Conservation (phyloP, 2,113 vertebrate genomes). For the Neodontobutis hainanensis region DNA sequence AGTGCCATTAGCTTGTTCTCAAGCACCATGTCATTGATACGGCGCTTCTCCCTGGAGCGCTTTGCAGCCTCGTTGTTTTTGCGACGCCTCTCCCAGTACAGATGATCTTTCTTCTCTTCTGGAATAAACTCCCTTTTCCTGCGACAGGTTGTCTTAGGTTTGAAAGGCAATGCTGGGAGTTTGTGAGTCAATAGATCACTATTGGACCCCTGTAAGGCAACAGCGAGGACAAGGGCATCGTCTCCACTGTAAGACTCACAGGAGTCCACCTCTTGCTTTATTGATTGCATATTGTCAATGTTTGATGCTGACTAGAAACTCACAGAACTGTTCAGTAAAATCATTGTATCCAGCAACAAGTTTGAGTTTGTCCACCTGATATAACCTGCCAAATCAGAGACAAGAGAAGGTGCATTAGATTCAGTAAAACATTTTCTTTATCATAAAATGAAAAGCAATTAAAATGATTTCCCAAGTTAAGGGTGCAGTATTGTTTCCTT, state of each 20-base stretch:
- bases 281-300: constrained; percentile 87
- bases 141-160: constrained; percentile 83
- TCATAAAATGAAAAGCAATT: background rate
- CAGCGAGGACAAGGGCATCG: constrained; percentile 82
- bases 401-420: constrained; percentile 17
- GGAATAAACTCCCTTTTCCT: constrained; percentile 96
- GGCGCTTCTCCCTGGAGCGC: constrained; percentile 92
- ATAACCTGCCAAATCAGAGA: constrained; percentile 53
- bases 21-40: constrained; percentile 95
- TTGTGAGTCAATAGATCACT: constrained; percentile 60
- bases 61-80: constrained; percentile 98
- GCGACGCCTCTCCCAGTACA: constrained; percentile 94
- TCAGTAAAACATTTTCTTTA: background rate
- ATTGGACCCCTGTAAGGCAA: constrained; percentile 80
- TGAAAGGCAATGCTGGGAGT: constrained; percentile 67
- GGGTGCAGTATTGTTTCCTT: background rate
- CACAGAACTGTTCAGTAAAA: constrained; percentile 45
- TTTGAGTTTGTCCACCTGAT: constrained; percentile 15
- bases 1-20: constrained; percentile 95
- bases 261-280: constrained; percentile 87
- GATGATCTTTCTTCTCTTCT: constrained; percentile 93
- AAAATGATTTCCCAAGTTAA: background rate
- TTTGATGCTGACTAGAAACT: constrained; percentile 31
- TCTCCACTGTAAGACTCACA: constrained; percentile 79
- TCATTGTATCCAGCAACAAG: constrained; percentile 23